Base-by-base conservation (phyloP, 1,140 invertebrate species). In the Drosophila chauvacae region DNA sequence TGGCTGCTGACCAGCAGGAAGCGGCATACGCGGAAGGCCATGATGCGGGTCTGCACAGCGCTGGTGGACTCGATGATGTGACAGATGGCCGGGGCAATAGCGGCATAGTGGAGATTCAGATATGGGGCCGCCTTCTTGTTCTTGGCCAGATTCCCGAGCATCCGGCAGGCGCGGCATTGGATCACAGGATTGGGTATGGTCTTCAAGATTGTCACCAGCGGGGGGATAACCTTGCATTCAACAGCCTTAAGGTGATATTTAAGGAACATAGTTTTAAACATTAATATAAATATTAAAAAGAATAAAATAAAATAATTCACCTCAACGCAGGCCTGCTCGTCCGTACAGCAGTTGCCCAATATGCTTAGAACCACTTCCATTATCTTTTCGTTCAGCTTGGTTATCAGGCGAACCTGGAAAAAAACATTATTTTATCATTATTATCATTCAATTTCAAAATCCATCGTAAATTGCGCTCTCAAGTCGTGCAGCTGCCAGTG, bases 291-390 rank as follows among this genome's bases (percentile, higher is more conserved):
- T 37, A 30, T 20, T 30, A 5, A 13, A 30, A 41, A 63, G 0
- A 26, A 20, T 20, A 20, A 20, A 20, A 20, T 20, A 20, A 14
- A 11, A 28, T 14, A n/a, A 20, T 2, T 77, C 44, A 92, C 91
- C 82, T 92, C 90, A 35, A 80, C 77, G 44, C 92, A 92, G 13
- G 88, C 80, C 35, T 80, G 77, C 11, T 85, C 80, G 56, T 94
- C 92, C 16, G 93, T 92, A 63, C 93, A 93, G 72, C 93, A 94
- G 77, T 94, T 94, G 11, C 93, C 94, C 51, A 94, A 84, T 79
- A 94, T 94, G 68, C 94, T 94, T 11, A 94, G 70, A 18, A 91
- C 88, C 10, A 94, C 80, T 64, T 94, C 93, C 69, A 93, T 80
- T 50, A 94, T 92, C 77, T 93, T 92, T 59, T 93, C 92, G 42